Percentiles rank a stretch among this genome's conserved stretches.
Evolutionary conservation across 2,888 invertebrate genomes (phyloP).

Genomic region (Arge pagana): DNA sequence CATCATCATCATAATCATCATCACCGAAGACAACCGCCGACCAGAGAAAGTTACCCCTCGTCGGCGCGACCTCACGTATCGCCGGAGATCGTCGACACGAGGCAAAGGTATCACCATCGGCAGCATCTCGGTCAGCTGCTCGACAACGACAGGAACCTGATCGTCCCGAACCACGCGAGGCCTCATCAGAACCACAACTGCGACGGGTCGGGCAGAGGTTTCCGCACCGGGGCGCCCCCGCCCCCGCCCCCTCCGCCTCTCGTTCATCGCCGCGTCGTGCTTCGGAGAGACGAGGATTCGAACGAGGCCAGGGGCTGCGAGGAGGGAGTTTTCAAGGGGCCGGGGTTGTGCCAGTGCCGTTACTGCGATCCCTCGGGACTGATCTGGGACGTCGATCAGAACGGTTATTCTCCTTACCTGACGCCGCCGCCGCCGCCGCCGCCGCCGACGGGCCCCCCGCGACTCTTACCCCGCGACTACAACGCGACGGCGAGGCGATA

Average conservation of each 20-base stretch:
- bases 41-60: conserved; percentile 44
- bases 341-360: conserved; percentile 64
- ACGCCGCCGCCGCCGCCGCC: conserved; percentile 53
- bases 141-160: conserved; percentile 56
- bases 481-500: conserved; percentile 25
- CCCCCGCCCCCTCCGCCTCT: conserved; percentile 35
- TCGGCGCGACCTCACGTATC: conserved; percentile 45
- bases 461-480: too few relatives aligned
- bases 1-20: too few relatives aligned
- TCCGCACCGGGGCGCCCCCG: conserved; percentile 32
- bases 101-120: conserved; percentile 53
- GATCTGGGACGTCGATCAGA: conserved; percentile 75
- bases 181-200: conserved; percentile 1
- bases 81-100: conserved; percentile 62
- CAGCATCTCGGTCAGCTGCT: conserved; percentile 62
- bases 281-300: conserved; percentile 34
- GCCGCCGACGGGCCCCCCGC: conserved; percentile 34
- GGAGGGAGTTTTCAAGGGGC: conserved; percentile 38
- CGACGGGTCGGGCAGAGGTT: conserved; percentile 34
- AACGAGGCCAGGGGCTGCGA: conserved; percentile 38
- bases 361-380: conserved; percentile 77
- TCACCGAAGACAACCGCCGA: conserved; percentile 39
- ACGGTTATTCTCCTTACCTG: conserved; percentile 62
- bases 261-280: conserved; percentile 30
- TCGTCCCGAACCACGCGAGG: conserved; percentile 31